Conservation (phyloP, 2,888 invertebrate genomes). For the Uloborus plumipes region DNA sequence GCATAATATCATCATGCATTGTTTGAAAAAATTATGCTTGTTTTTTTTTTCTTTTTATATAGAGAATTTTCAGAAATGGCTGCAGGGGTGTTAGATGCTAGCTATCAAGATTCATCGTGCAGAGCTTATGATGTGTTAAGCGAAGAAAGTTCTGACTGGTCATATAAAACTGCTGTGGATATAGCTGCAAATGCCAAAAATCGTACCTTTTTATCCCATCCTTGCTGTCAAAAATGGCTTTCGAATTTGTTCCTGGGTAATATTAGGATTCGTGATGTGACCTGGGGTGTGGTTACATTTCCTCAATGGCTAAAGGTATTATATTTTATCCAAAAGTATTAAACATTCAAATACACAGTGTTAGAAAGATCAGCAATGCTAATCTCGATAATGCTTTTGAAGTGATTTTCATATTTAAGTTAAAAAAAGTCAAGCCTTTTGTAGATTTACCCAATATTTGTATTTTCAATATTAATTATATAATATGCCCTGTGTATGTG, state of each 20-base stretch:
- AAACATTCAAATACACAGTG: no score
- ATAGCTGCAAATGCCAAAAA: conserved; percentile 66
- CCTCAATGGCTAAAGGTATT: conserved; percentile 71
- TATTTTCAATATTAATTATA: no score
- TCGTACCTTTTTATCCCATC: conserved; percentile 70
- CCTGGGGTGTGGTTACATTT: conserved; percentile 68
- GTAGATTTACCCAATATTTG: no score
- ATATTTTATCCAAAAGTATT: no score
- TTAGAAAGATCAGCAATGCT: no score
- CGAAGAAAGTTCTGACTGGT: conserved; percentile 66
- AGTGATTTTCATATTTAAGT: no score
- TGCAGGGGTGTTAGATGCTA: conserved; percentile 65
- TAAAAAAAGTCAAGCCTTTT: no score
- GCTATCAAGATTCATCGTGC: conserved; percentile 65
- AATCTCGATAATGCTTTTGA: no score
- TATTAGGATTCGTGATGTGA: conserved; percentile 69
- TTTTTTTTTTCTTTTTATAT: neutral
- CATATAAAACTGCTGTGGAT: conserved; percentile 66
- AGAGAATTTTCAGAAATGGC: conserved; percentile 71
- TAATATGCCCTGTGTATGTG: no score
- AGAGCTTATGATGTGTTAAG: conserved; percentile 66
- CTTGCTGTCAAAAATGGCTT: conserved; percentile 71
- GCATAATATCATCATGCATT: no score
- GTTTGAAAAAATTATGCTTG: neutral
- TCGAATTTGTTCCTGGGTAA: conserved; percentile 69